These are phyloP conservation scores for Echinops telfairi DNA, from an alignment of 2,113 vertebrate species.

Conservation along the genomic window DNA sequence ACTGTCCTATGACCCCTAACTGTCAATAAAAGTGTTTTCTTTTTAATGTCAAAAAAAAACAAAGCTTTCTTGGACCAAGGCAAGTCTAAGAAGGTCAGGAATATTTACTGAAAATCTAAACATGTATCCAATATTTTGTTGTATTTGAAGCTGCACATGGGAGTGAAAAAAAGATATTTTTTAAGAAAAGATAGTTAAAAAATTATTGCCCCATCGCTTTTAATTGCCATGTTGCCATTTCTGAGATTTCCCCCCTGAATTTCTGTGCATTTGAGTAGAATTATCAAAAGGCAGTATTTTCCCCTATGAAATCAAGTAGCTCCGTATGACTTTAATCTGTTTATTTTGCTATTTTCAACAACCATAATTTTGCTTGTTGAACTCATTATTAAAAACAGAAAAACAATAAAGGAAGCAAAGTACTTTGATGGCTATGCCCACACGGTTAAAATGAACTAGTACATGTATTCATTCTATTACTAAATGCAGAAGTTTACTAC, in stretches of 20 bases:
- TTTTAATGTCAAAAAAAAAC: no score
- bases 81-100: not conserved
- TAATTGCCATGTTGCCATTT: not conserved
- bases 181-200: not conserved
- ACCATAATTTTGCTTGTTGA: not conserved
- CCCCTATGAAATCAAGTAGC: not conserved
- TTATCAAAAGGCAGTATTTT: not conserved
- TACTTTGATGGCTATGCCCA: not conserved
- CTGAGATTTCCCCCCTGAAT: not conserved
- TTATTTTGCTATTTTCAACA: not conserved
- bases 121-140: not conserved
- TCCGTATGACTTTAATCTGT: not conserved
- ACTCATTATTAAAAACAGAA: not conserved
- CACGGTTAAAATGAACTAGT: not conserved
- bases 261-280: not conserved
- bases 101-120: not conserved
- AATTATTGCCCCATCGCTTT: not conserved
- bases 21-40: no score
- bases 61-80: not conserved
- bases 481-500: not conserved
- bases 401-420: not conserved
- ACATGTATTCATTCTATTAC: not conserved
- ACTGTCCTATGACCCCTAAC: no score
- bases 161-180: no score
- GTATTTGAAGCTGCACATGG: not conserved